Conservation (phyloP, 2,113 vertebrate species). For the Plecturocebus donacophilus region DNA sequence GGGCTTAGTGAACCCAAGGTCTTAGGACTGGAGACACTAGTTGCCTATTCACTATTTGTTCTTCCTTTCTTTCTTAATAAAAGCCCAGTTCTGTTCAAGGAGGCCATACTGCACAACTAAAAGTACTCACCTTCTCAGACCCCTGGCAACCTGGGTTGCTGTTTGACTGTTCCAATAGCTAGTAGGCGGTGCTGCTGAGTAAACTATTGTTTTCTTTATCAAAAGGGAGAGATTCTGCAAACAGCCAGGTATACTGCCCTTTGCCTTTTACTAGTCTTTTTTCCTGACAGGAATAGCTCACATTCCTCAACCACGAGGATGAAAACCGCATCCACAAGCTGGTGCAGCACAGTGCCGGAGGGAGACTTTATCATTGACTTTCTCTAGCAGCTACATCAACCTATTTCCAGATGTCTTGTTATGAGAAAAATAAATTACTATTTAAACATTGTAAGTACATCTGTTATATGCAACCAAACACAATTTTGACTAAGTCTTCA, state of each 20-base stretch:
- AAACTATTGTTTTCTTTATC: conserved; percentile 8
- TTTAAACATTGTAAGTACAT: background rate
- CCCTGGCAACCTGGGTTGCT: background rate
- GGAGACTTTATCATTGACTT: background rate
- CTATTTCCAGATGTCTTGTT: background rate
- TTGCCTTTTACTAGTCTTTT: conserved; percentile 15
- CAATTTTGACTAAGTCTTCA: conserved; percentile 29
- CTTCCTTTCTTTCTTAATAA: background rate
- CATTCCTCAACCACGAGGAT: background rate
- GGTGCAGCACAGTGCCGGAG: background rate
- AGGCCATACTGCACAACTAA: background rate
- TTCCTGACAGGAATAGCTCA: background rate
- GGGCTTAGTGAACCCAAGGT: background rate
- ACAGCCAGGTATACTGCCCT: background rate
- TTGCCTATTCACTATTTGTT: background rate
- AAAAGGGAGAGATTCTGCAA: background rate
- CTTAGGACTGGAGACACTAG: background rate
- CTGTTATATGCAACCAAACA: background rate
- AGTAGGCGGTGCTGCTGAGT: background rate
- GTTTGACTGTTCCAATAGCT: conserved; percentile 6
- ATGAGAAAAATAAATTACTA: conserved; percentile 14
- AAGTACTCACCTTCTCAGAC: background rate
- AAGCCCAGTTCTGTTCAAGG: background rate
- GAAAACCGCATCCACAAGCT: background rate
- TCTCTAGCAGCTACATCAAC: background rate